Evolutionary conservation across 2,797 vertebrate genomes (phyloP).

Genomic region (Hydrocynus forskahlii): DNA sequence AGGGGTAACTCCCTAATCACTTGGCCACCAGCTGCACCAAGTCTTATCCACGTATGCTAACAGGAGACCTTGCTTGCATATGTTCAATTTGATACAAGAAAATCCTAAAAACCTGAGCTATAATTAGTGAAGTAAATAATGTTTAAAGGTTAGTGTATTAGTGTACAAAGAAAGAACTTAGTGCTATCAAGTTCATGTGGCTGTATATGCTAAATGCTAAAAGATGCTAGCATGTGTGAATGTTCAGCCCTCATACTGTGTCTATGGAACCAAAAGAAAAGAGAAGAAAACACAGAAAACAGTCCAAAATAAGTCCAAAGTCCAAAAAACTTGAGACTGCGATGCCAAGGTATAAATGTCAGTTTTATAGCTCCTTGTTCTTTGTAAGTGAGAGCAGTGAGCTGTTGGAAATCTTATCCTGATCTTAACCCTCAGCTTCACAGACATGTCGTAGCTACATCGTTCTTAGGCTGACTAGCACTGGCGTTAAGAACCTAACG

Average conservation of each 20-base stretch:
- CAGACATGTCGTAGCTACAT: neutral
- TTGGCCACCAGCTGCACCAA: too few relatives aligned
- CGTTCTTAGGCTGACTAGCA: conserved; percentile 29
- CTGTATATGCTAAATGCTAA: neutral
- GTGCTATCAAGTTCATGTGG: neutral
- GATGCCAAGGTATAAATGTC: conserved; percentile 6
- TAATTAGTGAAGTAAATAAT: too few relatives aligned
- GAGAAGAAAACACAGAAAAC: neutral
- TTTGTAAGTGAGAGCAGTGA: conserved; percentile 18
- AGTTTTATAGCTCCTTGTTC: conserved; percentile 34
- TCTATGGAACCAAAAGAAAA: neutral
- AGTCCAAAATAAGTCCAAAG: neutral
- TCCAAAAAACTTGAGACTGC: neutral
- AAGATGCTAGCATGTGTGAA: neutral
- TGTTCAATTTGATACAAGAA: too few relatives aligned
- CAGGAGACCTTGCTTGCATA: too few relatives aligned
- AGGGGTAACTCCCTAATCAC: too few relatives aligned
- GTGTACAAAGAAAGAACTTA: too few relatives aligned
- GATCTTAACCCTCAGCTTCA: conserved; percentile 29
- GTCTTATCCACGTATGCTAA: too few relatives aligned
- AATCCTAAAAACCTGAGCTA: too few relatives aligned
- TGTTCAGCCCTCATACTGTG: neutral
- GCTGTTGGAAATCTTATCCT: conserved; percentile 33
- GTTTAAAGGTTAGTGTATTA: too few relatives aligned
- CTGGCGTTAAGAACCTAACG: neutral